Evolutionary conservation across 2,113 vertebrate species (phyloP).

Genomic region (Rhinolophus sinicus): DNA sequence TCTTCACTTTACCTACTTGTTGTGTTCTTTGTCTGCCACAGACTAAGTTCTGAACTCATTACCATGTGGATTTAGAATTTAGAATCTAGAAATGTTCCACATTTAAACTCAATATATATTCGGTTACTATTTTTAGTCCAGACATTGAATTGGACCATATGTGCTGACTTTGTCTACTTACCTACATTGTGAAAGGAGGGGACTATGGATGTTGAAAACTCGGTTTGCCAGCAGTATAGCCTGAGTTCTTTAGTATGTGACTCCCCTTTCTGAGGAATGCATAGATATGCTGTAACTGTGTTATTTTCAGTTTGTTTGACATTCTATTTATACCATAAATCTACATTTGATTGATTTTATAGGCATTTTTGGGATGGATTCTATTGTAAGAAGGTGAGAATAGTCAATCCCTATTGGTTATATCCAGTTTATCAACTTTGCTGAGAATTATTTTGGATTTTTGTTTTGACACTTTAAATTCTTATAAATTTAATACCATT

Average conservation of each 20-base stretch:
- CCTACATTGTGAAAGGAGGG: background rate
- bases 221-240: background rate
- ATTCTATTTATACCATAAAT: background rate
- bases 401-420: background rate
- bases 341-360: background rate
- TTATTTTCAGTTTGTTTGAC: conserved; percentile 4
- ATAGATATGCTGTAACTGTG: background rate
- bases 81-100: background rate
- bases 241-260: background rate
- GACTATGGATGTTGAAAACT: background rate
- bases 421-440: background rate
- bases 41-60: background rate
- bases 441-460: background rate
- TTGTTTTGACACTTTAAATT: conserved; percentile 21
- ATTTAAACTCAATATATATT: conserved; percentile 33
- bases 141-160: background rate
- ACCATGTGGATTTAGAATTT: background rate
- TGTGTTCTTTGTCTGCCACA: background rate
- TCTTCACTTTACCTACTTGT: background rate
- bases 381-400: background rate
- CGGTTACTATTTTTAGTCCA: background rate
- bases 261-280: background rate
- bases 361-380: background rate
- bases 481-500: background rate
- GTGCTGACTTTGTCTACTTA: background rate